These are phyloP conservation scores for Lasioglossum villosulum DNA, from an alignment of 2,888 invertebrate genomes.

Conservation along the genomic window DNA sequence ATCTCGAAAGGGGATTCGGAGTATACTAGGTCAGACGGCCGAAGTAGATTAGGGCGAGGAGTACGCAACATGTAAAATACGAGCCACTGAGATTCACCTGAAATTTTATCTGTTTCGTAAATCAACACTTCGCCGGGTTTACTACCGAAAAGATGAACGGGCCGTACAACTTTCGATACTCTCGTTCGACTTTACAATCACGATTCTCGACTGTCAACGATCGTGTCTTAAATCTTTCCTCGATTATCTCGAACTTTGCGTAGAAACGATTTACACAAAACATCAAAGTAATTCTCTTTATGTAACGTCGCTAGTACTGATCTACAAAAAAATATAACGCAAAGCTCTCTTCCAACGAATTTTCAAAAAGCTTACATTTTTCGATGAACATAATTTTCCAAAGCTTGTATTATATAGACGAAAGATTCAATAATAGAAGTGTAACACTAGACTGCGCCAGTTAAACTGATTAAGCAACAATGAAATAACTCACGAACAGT, in stretches of 20 bases:
- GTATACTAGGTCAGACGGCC: neutral
- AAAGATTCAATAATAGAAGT: neutral
- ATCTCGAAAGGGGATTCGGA: slow-evolving; percentile 9
- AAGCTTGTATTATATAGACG: neutral
- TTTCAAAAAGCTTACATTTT: neutral
- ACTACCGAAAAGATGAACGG: slow-evolving; percentile 5
- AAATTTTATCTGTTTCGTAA: slow-evolving; percentile 19
- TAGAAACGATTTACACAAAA: neutral
- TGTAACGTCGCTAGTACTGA: neutral
- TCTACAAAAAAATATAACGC: neutral
- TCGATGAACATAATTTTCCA: neutral
- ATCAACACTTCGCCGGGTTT: slow-evolving; percentile 13
- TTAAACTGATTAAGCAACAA: neutral
- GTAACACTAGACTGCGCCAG: neutral
- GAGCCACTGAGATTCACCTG: slow-evolving; percentile 10
- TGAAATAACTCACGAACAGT: neutral
- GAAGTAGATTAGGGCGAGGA: slow-evolving; percentile 6
- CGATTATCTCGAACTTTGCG: neutral
- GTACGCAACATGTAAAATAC: neutral
- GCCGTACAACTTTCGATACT: slow-evolving; percentile 8
- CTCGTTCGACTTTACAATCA: slow-evolving; percentile 10
- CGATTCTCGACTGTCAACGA: neutral
- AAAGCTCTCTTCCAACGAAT: neutral
- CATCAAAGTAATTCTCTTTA: neutral
- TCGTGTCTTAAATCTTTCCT: neutral